phyloP scores from a whole-genome alignment of 2,888 invertebrate genomes.

The Coelopa pilipes region DNA sequence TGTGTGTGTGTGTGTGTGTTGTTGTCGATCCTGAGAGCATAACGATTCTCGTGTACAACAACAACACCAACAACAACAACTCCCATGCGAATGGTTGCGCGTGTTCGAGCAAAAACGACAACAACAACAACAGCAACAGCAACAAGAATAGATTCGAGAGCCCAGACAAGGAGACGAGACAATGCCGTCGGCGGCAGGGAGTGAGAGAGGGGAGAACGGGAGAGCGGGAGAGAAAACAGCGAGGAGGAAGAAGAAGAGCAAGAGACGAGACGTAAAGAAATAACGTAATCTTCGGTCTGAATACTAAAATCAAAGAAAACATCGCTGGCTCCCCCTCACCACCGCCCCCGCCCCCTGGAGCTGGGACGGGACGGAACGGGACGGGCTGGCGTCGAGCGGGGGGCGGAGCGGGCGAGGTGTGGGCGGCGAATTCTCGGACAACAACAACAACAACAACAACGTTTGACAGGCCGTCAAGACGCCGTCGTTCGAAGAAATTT shows the following conservation, averaged over 20 bases:
- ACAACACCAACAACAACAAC: no score
- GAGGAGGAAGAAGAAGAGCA: no score
- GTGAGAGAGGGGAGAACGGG: background rate
- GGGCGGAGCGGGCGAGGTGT: no score
- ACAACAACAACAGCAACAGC: background rate
- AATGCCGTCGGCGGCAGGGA: background rate
- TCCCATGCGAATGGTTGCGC: background rate
- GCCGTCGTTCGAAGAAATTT: no score
- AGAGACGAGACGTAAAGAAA: background rate
- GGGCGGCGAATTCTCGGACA: no score
- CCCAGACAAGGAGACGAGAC: background rate
- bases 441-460: no score
- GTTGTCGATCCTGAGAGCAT: background rate
- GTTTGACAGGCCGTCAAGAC: no score
- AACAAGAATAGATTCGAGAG: background rate
- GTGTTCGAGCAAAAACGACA: slow-evolving; percentile 4
- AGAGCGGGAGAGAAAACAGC: no score
- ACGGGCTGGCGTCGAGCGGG: no score
- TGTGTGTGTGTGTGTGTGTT: background rate
- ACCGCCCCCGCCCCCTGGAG: no score
- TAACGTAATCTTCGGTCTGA: slow-evolving; percentile 18
- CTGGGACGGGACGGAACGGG: no score
- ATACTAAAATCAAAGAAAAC: background rate
- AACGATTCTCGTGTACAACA: no score
- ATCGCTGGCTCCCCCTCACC: background rate